These are phyloP conservation scores for Microplitis demolitor DNA, from an alignment of 1,140 invertebrate species.

Conservation along the genomic window DNA sequence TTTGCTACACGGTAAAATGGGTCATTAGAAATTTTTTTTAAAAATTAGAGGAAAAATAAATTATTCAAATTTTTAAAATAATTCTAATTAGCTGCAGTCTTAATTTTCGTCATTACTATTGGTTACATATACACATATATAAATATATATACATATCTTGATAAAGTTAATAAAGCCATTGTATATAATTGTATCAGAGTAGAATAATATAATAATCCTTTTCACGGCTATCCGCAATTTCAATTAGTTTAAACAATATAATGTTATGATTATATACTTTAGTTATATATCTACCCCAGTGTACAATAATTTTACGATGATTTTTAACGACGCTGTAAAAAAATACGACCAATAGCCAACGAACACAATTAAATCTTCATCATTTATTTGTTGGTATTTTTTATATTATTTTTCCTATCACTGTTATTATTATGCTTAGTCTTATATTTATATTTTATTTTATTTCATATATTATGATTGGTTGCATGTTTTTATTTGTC, in stretches of 20 bases:
- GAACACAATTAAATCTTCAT: slow-evolving; percentile 14
- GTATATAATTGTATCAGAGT: neutral
- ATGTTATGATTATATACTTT: neutral
- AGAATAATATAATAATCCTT: neutral
- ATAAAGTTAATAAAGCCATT: neutral
- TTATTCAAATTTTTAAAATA: no score
- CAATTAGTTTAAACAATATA: slow-evolving; percentile 17
- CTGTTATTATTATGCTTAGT: neutral
- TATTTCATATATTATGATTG: neutral
- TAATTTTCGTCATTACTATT: no score
- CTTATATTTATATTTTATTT: neutral
- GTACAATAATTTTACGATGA: slow-evolving; percentile 4
- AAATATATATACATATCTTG: no score
- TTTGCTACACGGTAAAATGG: no score
- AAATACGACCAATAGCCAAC: neutral
- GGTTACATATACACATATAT: neutral
- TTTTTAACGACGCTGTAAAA: slow-evolving; percentile 15
- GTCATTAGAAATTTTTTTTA: no score
- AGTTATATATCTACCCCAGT: neutral
- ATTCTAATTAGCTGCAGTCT: no score
- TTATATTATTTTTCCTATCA: neutral
- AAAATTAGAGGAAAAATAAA: no score
- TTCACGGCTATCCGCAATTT: slow-evolving; percentile 9
- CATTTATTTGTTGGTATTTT: neutral
- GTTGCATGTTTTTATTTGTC: no score